phyloP scores from a whole-genome alignment of 1,140 invertebrate species.

The Drosophila ohnishii region DNA sequence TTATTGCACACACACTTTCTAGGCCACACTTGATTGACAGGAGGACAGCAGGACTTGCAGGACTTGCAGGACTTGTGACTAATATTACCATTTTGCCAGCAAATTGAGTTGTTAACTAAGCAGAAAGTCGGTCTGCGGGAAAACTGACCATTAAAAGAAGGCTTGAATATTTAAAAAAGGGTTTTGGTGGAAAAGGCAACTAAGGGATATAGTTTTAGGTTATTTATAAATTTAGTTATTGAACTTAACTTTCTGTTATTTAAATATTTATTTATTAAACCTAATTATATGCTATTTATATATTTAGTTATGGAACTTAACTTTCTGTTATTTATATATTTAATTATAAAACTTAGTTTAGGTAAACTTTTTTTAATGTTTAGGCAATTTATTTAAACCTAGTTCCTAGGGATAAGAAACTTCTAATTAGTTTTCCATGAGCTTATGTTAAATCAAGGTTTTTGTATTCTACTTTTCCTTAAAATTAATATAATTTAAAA shows the following conservation, averaged over 20 bases:
- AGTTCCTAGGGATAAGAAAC: not conserved
- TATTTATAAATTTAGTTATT: not conserved
- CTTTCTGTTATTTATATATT: too few species aligned
- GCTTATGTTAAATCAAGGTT: not conserved
- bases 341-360: too few species aligned
- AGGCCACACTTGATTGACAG: conserved; percentile 43
- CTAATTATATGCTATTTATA: not conserved
- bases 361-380: too few species aligned
- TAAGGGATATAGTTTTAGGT: not conserved
- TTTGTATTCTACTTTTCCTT: too few species aligned
- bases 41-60: not conserved
- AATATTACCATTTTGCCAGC: conserved; percentile 6
- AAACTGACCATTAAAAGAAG: not conserved
- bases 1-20: conserved; percentile 61
- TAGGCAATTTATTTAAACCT: not conserved
- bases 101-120: conserved; percentile 11
- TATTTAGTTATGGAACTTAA: too few species aligned
- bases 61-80: not conserved
- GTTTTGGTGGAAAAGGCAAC: not conserved
- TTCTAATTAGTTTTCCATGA: not conserved
- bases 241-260: not conserved
- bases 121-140: not conserved
- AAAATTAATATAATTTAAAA: too few species aligned
- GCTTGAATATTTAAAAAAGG: not conserved
- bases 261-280: too few species aligned